phyloP scores from a whole-genome alignment of 1,140 invertebrate species.

The Gonatopus flavifemur region DNA sequence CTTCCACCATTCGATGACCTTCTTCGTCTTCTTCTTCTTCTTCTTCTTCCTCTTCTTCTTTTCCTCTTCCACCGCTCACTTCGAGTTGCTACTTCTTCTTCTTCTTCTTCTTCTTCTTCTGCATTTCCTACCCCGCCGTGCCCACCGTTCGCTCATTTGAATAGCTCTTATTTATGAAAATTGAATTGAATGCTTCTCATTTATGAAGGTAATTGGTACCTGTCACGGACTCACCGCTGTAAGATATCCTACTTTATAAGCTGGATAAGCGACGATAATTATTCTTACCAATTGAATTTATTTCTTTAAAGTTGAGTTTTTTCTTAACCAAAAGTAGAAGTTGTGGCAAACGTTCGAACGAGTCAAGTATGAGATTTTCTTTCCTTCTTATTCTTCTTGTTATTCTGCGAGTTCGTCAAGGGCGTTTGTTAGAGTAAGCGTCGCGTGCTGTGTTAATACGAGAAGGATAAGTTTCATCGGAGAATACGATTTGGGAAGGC shows the following conservation, averaged over 20 bases:
- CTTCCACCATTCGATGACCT: slow-evolving; percentile 17
- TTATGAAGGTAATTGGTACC: slow-evolving; percentile 53
- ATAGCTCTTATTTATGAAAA: slow-evolving; percentile 57
- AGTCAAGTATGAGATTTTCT: too few species aligned
- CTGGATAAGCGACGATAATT: slow-evolving; percentile 46
- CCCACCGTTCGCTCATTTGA: slow-evolving; percentile 43
- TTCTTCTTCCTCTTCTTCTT: slow-evolving; percentile 6
- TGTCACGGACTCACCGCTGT: slow-evolving; percentile 41
- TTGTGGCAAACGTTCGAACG: too few species aligned
- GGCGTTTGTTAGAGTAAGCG: too few species aligned
- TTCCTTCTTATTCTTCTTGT: too few species aligned
- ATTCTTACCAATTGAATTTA: slow-evolving; percentile 49
- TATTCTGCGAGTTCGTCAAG: too few species aligned
- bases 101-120: slow-evolving; percentile 8
- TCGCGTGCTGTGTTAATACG: too few species aligned
- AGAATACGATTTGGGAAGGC: too few species aligned
- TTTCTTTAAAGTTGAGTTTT: slow-evolving; percentile 29
- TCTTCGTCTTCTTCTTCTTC: slow-evolving; percentile 2
- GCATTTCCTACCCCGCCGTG: not conserved
- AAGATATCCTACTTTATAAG: slow-evolving; percentile 47
- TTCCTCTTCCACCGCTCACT: slow-evolving; percentile 13
- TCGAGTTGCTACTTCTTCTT: slow-evolving; percentile 16
- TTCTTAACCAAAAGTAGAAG: too few species aligned
- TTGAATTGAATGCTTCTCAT: slow-evolving; percentile 54
- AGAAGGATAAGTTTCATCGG: too few species aligned